These are phyloP conservation scores for Deilephila porcellus DNA, from an alignment of 2,888 invertebrate species.

Conservation along the genomic window DNA sequence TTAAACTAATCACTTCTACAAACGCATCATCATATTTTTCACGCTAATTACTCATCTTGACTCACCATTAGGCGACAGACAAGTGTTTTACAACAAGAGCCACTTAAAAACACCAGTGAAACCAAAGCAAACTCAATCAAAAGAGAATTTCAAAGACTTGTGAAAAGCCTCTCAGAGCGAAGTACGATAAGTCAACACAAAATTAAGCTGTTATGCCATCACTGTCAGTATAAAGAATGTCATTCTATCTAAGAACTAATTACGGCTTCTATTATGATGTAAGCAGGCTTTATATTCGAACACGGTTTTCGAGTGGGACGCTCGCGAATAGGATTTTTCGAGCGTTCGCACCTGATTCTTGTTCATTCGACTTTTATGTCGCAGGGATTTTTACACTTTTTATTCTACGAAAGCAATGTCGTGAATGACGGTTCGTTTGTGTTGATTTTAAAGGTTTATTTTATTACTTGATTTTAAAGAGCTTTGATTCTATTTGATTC, in stretches of 20 bases:
- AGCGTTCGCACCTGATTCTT: conserved; percentile 32
- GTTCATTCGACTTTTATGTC: conserved; percentile 23
- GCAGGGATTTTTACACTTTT: background rate
- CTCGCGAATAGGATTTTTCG: conserved; percentile 45
- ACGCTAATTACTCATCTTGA: background rate
- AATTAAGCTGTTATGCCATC: conserved; percentile 19
- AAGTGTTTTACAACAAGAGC: background rate
- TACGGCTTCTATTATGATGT: conserved; percentile 36
- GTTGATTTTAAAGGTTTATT: background rate
- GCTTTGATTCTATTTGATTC: background rate
- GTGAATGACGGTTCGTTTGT: background rate
- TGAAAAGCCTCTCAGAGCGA: conserved; percentile 8
- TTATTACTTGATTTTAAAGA: background rate
- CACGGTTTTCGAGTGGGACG: conserved; percentile 43
- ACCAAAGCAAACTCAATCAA: conserved; percentile 15
- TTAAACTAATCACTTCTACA: too few relatives aligned
- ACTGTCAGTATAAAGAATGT: conserved; percentile 22
- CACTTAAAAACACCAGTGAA: background rate
- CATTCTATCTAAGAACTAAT: conserved; percentile 41
- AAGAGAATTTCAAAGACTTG: conserved; percentile 18
- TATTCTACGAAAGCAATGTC: background rate
- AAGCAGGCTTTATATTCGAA: conserved; percentile 49
- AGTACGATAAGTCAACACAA: conserved; percentile 19
- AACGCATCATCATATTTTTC: too few relatives aligned
- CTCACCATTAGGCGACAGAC: background rate